Percentiles rank a stretch among this genome's conserved stretches.
Evolutionary conservation across 2,113 vertebrate species (phyloP).

Genomic region (Neolamprologus devosi): DNA sequence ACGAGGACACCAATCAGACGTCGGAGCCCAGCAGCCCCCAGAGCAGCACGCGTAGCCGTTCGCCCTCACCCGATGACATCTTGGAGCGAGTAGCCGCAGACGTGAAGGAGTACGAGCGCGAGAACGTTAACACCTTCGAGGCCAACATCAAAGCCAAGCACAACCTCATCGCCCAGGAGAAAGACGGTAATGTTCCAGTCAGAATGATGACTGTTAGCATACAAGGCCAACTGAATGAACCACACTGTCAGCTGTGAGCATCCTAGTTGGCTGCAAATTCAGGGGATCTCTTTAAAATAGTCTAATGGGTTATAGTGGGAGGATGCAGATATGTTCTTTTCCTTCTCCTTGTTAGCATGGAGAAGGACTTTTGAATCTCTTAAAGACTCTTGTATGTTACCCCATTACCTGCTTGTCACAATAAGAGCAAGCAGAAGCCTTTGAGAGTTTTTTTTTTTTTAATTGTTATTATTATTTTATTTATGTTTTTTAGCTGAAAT

Average conservation of each 20-base stretch:
- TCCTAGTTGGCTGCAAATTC: not conserved
- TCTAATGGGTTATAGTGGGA: not conserved
- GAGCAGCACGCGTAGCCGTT: slow-evolving; percentile 89
- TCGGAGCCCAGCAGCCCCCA: slow-evolving; percentile 97
- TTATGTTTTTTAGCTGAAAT: not conserved
- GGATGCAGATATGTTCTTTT: not conserved
- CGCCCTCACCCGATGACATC: slow-evolving; percentile 91
- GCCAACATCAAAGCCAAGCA: slow-evolving; percentile 94
- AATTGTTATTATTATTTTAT: not conserved
- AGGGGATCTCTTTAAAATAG: not conserved
- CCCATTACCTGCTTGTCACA: not conserved
- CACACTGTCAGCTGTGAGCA: not conserved
- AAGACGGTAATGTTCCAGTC: slow-evolving; percentile 77
- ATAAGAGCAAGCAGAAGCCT: not conserved
- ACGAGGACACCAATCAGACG: slow-evolving; percentile 87
- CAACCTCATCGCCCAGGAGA: slow-evolving; percentile 93
- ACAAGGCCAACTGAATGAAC: slow-evolving; percentile 56
- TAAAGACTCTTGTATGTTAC: not conserved
- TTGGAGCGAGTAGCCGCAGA: slow-evolving; percentile 92
- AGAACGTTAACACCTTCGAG: slow-evolving; percentile 95
- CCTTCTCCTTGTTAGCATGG: not conserved
- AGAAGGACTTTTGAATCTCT: not conserved
- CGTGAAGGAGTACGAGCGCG: slow-evolving; percentile 94
- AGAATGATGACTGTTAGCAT: not conserved
- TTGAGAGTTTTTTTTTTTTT: accelerated